A percentile compares a stretch with the other conserved stretches of the same genome.
phyloP scores from a whole-genome alignment of 2,888 invertebrate genomes.

The Phortica okadai region DNA sequence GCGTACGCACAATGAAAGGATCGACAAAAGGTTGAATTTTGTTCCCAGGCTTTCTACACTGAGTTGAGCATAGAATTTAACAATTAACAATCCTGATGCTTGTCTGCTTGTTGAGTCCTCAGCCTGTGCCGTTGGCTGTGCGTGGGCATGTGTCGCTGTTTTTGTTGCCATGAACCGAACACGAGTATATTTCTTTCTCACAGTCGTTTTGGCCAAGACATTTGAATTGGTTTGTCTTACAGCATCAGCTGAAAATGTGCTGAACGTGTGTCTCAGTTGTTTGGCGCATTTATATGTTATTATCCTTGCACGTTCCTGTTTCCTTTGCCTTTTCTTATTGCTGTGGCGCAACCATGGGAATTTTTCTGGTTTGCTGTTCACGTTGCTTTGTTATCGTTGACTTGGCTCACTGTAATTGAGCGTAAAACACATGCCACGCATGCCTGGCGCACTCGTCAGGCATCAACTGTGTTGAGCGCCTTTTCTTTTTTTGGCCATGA shows the following conservation, averaged over 20 bases:
- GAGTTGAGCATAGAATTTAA: conserved; percentile 12
- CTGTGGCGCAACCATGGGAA: conserved; percentile 18
- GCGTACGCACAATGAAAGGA: conserved; percentile 8
- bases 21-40: not conserved
- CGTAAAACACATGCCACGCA: conserved; percentile 13
- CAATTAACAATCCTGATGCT: not conserved
- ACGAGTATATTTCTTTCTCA: not conserved
- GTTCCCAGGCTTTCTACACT: conserved; percentile 19
- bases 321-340: not conserved
- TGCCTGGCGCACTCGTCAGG: not conserved
- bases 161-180: not conserved
- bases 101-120: not conserved
- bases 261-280: conserved; percentile 16
- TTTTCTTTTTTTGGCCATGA: not conserved
- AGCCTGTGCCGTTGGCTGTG: not conserved
- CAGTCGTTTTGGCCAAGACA: conserved; percentile 11
- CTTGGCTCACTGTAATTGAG: conserved; percentile 2
- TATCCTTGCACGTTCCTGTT: not conserved
- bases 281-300: conserved; percentile 17
- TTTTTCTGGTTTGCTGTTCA: not conserved
- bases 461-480: not conserved
- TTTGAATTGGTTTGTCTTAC: not conserved
- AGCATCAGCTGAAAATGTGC: conserved; percentile 13
- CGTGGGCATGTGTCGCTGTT: conserved; percentile 6
- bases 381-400: not conserved